A percentile compares a stretch with the other conserved stretches of the same genome.
Conservation (phyloP, 1,140 invertebrate genomes). For the Nephila pilipes region DNA sequence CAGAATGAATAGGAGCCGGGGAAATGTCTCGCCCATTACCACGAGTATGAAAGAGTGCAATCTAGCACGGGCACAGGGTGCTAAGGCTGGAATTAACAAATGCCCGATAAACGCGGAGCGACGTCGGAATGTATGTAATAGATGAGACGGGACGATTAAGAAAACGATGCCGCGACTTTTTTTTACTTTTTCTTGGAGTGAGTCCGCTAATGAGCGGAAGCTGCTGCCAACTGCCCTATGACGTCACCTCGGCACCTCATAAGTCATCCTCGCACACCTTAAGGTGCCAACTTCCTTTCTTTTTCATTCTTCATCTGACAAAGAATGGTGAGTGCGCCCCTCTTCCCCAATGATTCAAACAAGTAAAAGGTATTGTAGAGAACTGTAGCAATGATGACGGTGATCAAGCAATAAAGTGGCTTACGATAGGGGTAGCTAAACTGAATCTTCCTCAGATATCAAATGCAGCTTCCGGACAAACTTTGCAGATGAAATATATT, state of each 20-base stretch:
- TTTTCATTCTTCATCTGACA: not conserved
- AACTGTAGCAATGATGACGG: too few species aligned
- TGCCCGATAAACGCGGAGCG: constrained; percentile 1
- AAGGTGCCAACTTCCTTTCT: not conserved
- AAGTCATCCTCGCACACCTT: constrained; percentile 29
- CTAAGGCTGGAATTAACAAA: not conserved
- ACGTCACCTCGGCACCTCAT: constrained; percentile 6
- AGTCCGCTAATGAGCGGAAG: constrained; percentile 63
- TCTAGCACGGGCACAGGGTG: not conserved
- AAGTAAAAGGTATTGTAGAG: too few species aligned
- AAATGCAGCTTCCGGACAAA: too few species aligned
- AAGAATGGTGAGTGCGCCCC: not conserved
- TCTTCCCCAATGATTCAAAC: too few species aligned
- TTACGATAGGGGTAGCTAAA: too few species aligned
- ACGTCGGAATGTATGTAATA: constrained; percentile 59
- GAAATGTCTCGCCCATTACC: not conserved
- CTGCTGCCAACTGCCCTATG: constrained; percentile 4
- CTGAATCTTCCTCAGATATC: too few species aligned
- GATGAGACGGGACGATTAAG: constrained; percentile 62
- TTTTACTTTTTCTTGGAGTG: not conserved
- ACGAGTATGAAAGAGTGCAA: too few species aligned
- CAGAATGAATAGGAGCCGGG: not conserved
- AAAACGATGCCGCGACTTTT: constrained; percentile 51
- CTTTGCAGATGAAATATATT: too few species aligned
- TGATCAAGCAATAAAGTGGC: too few species aligned